phyloP scores from a whole-genome alignment of 2,888 invertebrate genomes.

The Drosophila mayaguana region DNA sequence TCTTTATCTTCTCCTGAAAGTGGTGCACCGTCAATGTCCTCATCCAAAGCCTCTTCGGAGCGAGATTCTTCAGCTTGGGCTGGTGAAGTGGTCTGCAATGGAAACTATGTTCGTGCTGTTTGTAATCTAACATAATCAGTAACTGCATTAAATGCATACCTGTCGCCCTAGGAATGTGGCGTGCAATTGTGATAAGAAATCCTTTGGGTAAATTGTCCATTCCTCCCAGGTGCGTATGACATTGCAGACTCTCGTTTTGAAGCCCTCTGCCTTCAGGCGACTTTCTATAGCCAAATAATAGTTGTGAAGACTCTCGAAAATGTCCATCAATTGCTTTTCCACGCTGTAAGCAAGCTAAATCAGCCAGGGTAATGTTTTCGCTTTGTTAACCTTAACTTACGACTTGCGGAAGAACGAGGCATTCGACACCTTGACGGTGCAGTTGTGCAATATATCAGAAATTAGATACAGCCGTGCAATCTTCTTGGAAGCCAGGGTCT shows the following conservation, averaged over 20 bases:
- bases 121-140: background rate
- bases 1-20: slow-evolving; percentile 86
- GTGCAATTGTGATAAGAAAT: slow-evolving; percentile 94
- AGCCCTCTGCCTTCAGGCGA: slow-evolving; percentile 97
- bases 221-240: slow-evolving; percentile 99
- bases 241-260: slow-evolving; percentile 94
- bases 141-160: slow-evolving; percentile 57
- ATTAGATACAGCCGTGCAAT: slow-evolving; percentile 97
- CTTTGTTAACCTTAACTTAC: slow-evolving; percentile 85
- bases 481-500: slow-evolving; percentile 94
- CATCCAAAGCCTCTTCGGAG: slow-evolving; percentile 76
- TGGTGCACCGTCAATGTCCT: slow-evolving; percentile 86
- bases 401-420: slow-evolving; percentile 96
- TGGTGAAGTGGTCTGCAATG: slow-evolving; percentile 52
- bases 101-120: slow-evolving; percentile 18
- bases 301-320: slow-evolving; percentile 91
- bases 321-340: slow-evolving; percentile 91
- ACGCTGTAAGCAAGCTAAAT: slow-evolving; percentile 87
- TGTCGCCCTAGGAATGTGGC: slow-evolving; percentile 94
- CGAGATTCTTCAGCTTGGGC: slow-evolving; percentile 67
- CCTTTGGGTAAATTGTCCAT: slow-evolving; percentile 97
- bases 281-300: slow-evolving; percentile 92
- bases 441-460: slow-evolving; percentile 98
- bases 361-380: background rate
- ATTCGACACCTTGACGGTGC: slow-evolving; percentile 97